phyloP scores from a whole-genome alignment of 2,888 invertebrate genomes.

The Hydrotaea cyrtoneurina region DNA sequence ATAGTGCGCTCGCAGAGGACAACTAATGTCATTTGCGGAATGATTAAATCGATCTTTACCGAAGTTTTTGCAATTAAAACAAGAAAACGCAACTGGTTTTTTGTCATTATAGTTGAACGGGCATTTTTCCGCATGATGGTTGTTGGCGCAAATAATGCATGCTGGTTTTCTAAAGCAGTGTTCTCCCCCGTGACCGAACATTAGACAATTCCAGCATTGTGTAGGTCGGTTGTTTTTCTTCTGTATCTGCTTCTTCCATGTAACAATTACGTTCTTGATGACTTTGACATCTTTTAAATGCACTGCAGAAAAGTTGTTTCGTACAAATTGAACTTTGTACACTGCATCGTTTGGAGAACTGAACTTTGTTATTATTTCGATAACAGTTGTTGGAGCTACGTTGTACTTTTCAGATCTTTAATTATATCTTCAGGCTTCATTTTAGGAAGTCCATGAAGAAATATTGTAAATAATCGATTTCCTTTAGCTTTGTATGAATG shows the following conservation, averaged over 20 bases:
- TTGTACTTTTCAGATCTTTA: too few species aligned
- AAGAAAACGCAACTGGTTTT: neutral
- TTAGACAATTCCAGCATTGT: slow-evolving; percentile 44
- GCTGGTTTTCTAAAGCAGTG: slow-evolving; percentile 23
- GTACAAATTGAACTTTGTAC: slow-evolving; percentile 33
- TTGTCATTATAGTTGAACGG: neutral
- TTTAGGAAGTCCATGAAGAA: too few species aligned
- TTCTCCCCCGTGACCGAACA: slow-evolving; percentile 37
- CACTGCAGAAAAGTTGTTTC: slow-evolving; percentile 19
- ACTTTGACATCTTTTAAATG: slow-evolving; percentile 8
- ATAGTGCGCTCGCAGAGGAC: neutral
- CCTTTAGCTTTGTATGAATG: too few species aligned
- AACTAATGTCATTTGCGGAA: neutral
- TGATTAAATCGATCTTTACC: neutral
- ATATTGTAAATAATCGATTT: too few species aligned
- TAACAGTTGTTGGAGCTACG: too few species aligned
- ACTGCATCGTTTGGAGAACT: neutral
- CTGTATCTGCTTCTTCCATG: slow-evolving; percentile 22
- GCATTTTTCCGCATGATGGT: neutral
- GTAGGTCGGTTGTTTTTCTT: slow-evolving; percentile 25
- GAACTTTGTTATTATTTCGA: too few species aligned
- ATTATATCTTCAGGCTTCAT: too few species aligned
- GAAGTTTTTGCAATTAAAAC: neutral
- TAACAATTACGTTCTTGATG: slow-evolving; percentile 4
- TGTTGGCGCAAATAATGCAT: slow-evolving; percentile 24